These are phyloP conservation scores for Conopomorpha cramerella DNA, from an alignment of 1,140 invertebrate species.

Conservation along the genomic window DNA sequence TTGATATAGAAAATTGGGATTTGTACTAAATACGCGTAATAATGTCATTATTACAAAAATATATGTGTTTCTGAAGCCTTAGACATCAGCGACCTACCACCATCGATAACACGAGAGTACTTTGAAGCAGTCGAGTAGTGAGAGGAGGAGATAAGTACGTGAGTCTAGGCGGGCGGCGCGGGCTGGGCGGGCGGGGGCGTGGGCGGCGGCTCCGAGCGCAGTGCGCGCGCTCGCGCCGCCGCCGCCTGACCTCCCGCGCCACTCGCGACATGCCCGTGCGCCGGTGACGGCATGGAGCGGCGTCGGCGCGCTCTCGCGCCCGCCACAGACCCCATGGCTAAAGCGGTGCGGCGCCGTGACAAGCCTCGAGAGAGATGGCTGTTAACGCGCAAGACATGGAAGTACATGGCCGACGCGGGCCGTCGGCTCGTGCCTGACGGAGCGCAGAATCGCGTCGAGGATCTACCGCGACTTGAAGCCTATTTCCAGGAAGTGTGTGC, in stretches of 20 bases:
- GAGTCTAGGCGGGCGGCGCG: constrained; percentile 13
- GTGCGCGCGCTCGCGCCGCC: constrained; percentile 24
- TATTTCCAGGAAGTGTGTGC: constrained; percentile 84
- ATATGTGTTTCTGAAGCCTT: background rate
- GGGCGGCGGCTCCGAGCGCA: constrained; percentile 31
- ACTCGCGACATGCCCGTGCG: constrained; percentile 23
- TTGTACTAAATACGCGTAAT: background rate
- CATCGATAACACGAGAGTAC: background rate
- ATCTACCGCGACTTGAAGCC: constrained; percentile 78
- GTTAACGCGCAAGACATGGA: constrained; percentile 85
- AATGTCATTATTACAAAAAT: background rate
- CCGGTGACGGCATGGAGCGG: constrained; percentile 37
- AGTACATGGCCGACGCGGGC: constrained; percentile 89
- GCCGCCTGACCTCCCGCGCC: constrained; percentile 38
- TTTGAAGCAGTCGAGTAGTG: background rate
- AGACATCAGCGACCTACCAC: background rate
- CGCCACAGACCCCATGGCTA: constrained; percentile 47
- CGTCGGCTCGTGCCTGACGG: constrained; percentile 81
- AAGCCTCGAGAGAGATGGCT: constrained; percentile 80
- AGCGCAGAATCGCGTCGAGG: constrained; percentile 69
- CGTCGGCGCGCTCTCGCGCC: constrained; percentile 28
- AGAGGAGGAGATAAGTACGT: constrained; percentile 1
- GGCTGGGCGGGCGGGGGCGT: constrained; percentile 18
- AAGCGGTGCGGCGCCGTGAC: constrained; percentile 59
- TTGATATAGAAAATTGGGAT: background rate